Percentiles rank a stretch among this genome's conserved stretches.
Conservation (phyloP, 1,140 invertebrate species). For the Polypedilum vanderplanki region DNA sequence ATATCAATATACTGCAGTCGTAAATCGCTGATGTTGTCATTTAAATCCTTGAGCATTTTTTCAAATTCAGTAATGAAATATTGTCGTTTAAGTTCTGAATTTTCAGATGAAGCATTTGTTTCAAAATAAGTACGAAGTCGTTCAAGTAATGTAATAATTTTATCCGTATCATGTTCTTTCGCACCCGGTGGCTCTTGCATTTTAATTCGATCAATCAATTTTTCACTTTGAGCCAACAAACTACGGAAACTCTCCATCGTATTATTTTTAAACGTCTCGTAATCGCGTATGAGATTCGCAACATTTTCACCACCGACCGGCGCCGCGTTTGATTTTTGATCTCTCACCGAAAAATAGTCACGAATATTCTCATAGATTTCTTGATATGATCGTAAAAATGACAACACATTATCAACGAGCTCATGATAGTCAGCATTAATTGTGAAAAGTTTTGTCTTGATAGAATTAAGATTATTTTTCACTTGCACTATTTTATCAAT, state of each 20-base stretch:
- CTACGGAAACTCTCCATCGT: slow-evolving; percentile 44
- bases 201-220: slow-evolving; percentile 41
- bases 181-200: slow-evolving; percentile 60
- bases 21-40: slow-evolving; percentile 61
- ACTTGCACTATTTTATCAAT: slow-evolving; percentile 57
- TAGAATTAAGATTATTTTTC: slow-evolving; percentile 40
- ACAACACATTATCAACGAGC: slow-evolving; percentile 58
- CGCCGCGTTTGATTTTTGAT: slow-evolving; percentile 29
- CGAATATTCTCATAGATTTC: slow-evolving; percentile 36
- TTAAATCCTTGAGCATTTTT: slow-evolving; percentile 64
- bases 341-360: slow-evolving; percentile 37
- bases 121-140: slow-evolving; percentile 44
- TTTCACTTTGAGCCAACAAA: slow-evolving; percentile 43
- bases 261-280: slow-evolving; percentile 42
- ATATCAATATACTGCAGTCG: slow-evolving; percentile 55
- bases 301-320: slow-evolving; percentile 32
- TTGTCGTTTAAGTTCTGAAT: slow-evolving; percentile 53
- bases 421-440: slow-evolving; percentile 66
- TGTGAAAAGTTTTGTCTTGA: slow-evolving; percentile 51
- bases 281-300: slow-evolving; percentile 39
- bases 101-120: slow-evolving; percentile 50
- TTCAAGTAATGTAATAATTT: slow-evolving; percentile 56
- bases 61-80: slow-evolving; percentile 52
- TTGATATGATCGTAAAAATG: slow-evolving; percentile 39
- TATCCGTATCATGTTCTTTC: slow-evolving; percentile 61